Conservation (phyloP, 2,113 vertebrate genomes). For the Osmerus eperlanus region DNA sequence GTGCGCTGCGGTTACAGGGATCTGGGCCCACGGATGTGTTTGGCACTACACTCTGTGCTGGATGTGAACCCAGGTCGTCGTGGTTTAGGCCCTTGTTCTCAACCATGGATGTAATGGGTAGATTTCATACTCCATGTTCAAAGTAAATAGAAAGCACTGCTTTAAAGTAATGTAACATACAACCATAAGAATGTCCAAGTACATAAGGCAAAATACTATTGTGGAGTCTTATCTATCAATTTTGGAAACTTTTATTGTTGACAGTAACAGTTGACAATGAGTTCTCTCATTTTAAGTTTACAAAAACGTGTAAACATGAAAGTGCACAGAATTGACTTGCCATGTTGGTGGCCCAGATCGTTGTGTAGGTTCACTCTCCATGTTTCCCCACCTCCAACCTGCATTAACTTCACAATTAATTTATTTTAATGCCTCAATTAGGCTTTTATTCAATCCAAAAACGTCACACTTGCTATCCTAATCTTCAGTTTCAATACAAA, state of each 20-base stretch:
- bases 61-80: no score
- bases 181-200: background rate
- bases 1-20: no score
- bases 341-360: constrained; percentile 50
- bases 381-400: constrained; percentile 30
- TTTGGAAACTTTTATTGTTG: constrained; percentile 49
- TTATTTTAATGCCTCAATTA: constrained; percentile 20
- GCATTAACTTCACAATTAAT: background rate
- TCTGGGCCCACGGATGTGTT: no score
- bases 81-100: no score
- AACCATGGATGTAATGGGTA: no score
- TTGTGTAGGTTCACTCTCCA: constrained; percentile 74
- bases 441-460: constrained; percentile 35
- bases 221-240: constrained; percentile 17
- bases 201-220: no score
- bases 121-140: background rate
- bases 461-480: constrained; percentile 54
- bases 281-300: constrained; percentile 62
- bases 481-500: constrained; percentile 48
- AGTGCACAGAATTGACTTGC: constrained; percentile 70
- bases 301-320: constrained; percentile 76
- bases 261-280: constrained; percentile 55
- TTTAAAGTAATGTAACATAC: constrained; percentile 17
- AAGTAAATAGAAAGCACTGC: background rate
- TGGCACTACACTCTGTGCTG: no score